Evolutionary conservation across 2,888 invertebrate species (phyloP).

Genomic region (Sthenelais limicola): DNA sequence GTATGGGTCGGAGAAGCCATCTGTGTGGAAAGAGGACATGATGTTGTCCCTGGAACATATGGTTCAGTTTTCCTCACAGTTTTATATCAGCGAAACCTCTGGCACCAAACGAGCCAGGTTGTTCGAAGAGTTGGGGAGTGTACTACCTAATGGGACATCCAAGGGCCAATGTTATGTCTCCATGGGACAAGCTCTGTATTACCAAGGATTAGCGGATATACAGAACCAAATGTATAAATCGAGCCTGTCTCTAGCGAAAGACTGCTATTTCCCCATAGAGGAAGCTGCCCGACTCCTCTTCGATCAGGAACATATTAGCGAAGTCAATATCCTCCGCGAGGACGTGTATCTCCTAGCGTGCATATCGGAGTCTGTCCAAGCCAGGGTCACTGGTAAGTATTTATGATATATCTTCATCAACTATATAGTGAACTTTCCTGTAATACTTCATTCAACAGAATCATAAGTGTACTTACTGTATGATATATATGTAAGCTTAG

Average conservation of each 20-base stretch:
- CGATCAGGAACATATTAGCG: neutral
- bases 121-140: neutral
- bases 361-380: neutral
- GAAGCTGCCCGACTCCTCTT: neutral
- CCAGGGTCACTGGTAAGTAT: neutral
- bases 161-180: neutral
- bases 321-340: neutral
- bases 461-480: too few relatives aligned
- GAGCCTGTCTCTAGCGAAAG: neutral
- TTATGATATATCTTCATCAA: too few relatives aligned
- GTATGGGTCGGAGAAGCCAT: too few relatives aligned
- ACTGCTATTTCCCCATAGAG: neutral
- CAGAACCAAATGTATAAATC: neutral
- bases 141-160: neutral
- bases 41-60: too few relatives aligned
- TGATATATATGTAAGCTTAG: too few relatives aligned
- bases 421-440: too few relatives aligned
- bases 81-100: too few relatives aligned
- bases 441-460: too few relatives aligned
- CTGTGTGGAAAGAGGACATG: too few relatives aligned
- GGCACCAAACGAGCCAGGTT: neutral
- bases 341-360: neutral
- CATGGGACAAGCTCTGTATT: neutral
- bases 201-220: neutral
- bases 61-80: too few relatives aligned